Conservation (phyloP, 1,140 invertebrate species). For the Chionoecetes opilio region DNA sequence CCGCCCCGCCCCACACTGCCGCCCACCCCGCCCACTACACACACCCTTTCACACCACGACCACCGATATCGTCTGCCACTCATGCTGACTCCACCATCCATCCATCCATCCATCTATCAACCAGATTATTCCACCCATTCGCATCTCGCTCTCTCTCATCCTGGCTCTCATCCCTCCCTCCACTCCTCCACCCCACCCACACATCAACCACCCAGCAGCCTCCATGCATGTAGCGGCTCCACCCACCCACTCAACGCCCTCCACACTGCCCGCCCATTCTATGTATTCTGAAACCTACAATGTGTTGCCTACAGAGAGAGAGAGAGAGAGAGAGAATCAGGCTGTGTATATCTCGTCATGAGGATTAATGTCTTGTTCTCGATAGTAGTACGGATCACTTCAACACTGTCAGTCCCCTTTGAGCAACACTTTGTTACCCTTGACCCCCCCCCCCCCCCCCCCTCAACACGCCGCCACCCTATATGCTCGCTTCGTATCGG, state of each 20-base stretch:
- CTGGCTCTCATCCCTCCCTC: no score
- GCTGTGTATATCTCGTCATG: not conserved
- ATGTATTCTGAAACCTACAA: no score
- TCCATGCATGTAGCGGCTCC: no score
- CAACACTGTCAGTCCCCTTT: not conserved
- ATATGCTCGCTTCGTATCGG: no score
- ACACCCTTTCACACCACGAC: not conserved
- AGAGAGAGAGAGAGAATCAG: constrained; percentile 22
- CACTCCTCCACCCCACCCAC: no score
- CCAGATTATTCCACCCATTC: not conserved
- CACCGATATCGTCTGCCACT: not conserved
- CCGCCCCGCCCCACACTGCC: not conserved
- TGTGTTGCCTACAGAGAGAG: not conserved
- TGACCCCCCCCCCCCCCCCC: not conserved
- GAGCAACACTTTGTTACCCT: not conserved
- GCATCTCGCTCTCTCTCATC: not conserved
- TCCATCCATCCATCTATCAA: not conserved
- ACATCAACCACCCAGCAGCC: no score
- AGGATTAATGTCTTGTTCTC: not conserved
- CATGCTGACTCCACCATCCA: not conserved
- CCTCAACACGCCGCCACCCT: no score
- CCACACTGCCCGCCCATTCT: not conserved
- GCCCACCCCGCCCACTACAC: not conserved
- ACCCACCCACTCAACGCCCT: not conserved
- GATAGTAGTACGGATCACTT: not conserved